Percentiles rank a stretch among this genome's conserved stretches.
Conservation (phyloP, 2,888 invertebrate species). For the Volucella bombylans region DNA sequence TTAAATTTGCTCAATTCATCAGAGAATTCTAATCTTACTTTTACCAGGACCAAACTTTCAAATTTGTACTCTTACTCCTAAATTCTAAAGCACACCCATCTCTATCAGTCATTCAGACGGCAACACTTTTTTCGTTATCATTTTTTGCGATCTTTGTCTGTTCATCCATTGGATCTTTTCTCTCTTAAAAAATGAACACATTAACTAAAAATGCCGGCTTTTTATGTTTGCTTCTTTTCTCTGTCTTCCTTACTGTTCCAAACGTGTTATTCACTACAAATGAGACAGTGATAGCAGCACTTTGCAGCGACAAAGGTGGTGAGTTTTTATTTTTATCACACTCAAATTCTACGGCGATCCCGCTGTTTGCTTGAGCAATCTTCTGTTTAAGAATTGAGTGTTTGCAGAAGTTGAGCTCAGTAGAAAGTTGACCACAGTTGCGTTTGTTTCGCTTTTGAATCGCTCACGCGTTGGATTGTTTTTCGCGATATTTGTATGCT, state of each 20-base stretch:
- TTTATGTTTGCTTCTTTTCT: not conserved
- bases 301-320: not conserved
- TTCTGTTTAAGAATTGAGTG: slow-evolving; percentile 65
- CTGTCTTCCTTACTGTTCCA: not conserved
- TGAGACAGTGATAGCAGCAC: not conserved
- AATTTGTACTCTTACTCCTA: not conserved
- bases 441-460: slow-evolving; percentile 28
- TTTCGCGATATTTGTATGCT: slow-evolving; percentile 25
- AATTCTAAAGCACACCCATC: no score
- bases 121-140: slow-evolving; percentile 26
- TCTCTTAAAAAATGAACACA: not conserved
- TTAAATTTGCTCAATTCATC: no score
- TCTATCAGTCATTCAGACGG: not conserved
- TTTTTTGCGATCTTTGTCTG: not conserved
- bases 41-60: no score
- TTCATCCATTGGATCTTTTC: not conserved
- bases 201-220: slow-evolving; percentile 36
- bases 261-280: not conserved
- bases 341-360: not conserved
- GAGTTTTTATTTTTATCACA: slow-evolving; percentile 12
- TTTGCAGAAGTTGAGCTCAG: slow-evolving; percentile 60
- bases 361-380: slow-evolving; percentile 24
- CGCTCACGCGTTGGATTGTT: not conserved
- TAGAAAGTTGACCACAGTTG: slow-evolving; percentile 63
- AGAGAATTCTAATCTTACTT: no score